phyloP scores from a whole-genome alignment of 2,797 vertebrate genomes.

The Microctenopoma lineatum region DNA sequence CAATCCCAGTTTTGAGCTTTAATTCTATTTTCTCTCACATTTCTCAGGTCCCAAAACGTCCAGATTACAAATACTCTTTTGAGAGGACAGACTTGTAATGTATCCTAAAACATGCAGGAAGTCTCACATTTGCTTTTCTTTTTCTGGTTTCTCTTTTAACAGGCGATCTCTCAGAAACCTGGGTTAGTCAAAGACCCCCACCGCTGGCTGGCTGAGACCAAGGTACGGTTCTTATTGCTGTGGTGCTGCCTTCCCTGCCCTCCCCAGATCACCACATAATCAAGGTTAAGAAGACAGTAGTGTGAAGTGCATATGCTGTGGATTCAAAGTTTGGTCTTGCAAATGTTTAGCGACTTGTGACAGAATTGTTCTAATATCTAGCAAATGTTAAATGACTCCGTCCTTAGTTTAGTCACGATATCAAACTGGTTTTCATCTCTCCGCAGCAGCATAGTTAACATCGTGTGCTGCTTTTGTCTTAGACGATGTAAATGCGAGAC shows the following conservation, averaged over 20 bases:
- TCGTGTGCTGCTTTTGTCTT: background rate
- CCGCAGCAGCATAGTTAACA: background rate
- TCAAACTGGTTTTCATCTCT: constrained; percentile 7
- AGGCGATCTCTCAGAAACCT: constrained; percentile 88
- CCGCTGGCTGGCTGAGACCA: constrained; percentile 94
- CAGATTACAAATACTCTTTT: background rate
- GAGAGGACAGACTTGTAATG: background rate
- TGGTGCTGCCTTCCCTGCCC: background rate
- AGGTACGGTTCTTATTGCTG: constrained; percentile 81
- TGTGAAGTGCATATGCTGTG: background rate
- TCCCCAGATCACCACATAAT: background rate
- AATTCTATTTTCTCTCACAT: background rate
- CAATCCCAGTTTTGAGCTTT: background rate
- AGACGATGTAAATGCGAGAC: background rate
- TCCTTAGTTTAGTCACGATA: background rate
- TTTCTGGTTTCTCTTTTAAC: constrained; percentile 47
- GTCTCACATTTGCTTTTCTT: constrained; percentile 31
- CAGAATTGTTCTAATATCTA: background rate
- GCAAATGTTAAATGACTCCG: background rate
- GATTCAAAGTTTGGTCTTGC: background rate
- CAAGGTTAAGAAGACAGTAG: background rate
- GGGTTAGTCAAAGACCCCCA: constrained; percentile 88
- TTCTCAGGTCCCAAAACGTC: background rate
- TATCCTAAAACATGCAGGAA: constrained; percentile 4
- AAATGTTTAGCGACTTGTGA: constrained; percentile 1